Conservation (phyloP, 2,888 invertebrate species). For the Xanthia togata region DNA sequence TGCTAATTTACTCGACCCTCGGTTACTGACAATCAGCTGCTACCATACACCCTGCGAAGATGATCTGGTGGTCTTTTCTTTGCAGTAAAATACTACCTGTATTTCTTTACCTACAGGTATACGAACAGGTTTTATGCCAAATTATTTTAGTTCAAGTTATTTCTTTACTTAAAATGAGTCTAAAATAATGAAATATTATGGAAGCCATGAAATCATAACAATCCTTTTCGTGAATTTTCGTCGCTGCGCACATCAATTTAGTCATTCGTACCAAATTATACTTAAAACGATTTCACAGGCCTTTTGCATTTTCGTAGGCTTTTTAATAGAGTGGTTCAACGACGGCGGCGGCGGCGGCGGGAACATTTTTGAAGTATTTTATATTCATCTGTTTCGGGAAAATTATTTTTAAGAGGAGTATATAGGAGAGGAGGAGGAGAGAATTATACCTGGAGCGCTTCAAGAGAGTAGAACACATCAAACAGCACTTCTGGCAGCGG, state of each 20-base stretch:
- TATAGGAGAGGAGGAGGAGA: too few species aligned
- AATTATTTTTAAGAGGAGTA: constrained; percentile 8
- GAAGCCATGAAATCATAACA: constrained; percentile 38
- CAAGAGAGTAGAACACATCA: too few species aligned
- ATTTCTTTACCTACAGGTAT: background rate
- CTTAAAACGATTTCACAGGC: constrained; percentile 38
- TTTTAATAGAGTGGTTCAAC: constrained; percentile 45
- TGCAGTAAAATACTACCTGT: background rate
- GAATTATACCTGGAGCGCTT: too few species aligned
- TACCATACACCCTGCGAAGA: background rate
- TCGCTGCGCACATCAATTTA: constrained; percentile 48
- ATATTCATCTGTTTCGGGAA: background rate
- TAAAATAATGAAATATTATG: constrained; percentile 24
- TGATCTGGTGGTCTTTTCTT: background rate
- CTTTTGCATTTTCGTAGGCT: constrained; percentile 50
- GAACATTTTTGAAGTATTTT: constrained; percentile 28
- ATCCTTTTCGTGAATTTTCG: constrained; percentile 44
- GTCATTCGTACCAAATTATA: constrained; percentile 45
- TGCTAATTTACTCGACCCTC: background rate
- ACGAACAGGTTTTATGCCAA: too few species aligned
- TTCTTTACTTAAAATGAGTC: constrained; percentile 2
- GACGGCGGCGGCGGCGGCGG: background rate
- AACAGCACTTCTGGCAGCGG: too few species aligned
- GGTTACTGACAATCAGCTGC: background rate
- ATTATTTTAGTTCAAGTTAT: too few species aligned